phyloP scores from a whole-genome alignment of 1,140 invertebrate genomes.

The Drosophila obscura region DNA sequence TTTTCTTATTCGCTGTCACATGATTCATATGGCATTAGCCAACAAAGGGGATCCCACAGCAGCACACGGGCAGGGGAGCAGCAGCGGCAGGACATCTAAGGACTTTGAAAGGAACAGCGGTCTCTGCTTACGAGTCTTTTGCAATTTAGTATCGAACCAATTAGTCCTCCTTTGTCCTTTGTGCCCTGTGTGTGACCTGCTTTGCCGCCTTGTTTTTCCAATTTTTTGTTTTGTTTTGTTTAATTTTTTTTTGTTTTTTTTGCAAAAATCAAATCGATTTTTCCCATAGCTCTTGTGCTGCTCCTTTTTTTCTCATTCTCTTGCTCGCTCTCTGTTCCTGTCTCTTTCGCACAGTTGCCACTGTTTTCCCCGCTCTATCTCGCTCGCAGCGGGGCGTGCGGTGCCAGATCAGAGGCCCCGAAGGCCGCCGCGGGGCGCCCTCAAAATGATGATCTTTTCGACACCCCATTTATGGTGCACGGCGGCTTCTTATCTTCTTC shows the following conservation, averaged over 20 bases:
- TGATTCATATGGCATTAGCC: no score
- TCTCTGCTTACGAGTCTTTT: background rate
- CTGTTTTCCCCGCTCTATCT: constrained; percentile 22
- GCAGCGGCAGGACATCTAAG: constrained; percentile 32
- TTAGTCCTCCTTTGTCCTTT: constrained; percentile 59
- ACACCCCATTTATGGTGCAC: constrained; percentile 63
- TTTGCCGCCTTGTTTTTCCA: background rate
- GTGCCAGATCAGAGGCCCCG: constrained; percentile 51
- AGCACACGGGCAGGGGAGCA: constrained; percentile 11
- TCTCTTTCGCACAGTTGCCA: constrained; percentile 26
- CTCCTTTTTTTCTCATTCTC: background rate
- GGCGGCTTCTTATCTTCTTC: constrained; percentile 37
- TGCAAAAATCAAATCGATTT: constrained; percentile 44
- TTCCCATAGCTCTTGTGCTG: constrained; percentile 28
- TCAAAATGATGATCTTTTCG: constrained; percentile 70
- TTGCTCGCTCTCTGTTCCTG: background rate
- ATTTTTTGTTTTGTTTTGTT: constrained; percentile 10
- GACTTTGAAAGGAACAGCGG: constrained; percentile 34
- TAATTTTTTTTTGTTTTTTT: constrained; percentile 6
- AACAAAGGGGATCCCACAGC: no score
- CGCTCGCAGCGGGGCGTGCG: constrained; percentile 57
- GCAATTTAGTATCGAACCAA: constrained; percentile 58
- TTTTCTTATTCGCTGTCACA: no score
- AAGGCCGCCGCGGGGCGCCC: constrained; percentile 54
- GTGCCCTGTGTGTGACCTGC: constrained; percentile 24